A percentile compares a stretch with the other conserved stretches of the same genome.
These are phyloP conservation scores for Stylophora pistillata DNA, from an alignment of 64 coral and sea anemone genomes.

Conservation along the genomic window DNA sequence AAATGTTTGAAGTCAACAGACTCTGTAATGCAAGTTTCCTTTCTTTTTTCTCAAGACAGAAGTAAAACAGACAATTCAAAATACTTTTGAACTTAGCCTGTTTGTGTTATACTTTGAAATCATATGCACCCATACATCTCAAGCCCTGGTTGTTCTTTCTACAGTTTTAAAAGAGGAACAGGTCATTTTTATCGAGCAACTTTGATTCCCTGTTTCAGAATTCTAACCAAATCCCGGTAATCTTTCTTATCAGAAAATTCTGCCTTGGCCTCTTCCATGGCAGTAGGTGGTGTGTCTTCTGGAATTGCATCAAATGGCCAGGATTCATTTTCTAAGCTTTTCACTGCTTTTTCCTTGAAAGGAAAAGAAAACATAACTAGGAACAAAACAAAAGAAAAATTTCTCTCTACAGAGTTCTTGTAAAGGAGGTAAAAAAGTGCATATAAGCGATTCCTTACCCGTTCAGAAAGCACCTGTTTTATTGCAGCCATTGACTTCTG, in stretches of 20 bases:
- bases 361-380: neutral
- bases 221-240: neutral
- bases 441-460: conserved; percentile 41
- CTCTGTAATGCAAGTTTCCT: too few species aligned
- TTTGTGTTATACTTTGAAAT: too few species aligned
- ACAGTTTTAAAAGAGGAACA: neutral
- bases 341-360: conserved; percentile 67
- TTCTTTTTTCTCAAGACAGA: too few species aligned
- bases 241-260: conserved; percentile 1
- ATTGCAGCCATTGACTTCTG: conserved; percentile 96
- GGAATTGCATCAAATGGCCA: conserved; percentile 66
- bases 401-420: too few species aligned
- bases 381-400: too few species aligned
- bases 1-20: too few species aligned
- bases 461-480: conserved; percentile 83
- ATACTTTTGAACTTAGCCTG: too few species aligned
- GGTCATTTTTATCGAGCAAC: neutral
- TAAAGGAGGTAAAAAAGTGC: neutral
- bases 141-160: neutral
- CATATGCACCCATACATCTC: too few species aligned
- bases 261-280: neutral
- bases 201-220: neutral
- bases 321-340: conserved; percentile 56
- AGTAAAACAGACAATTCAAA: too few species aligned
- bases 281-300: conserved; percentile 29